These are phyloP conservation scores for Lycocerus yunnanus DNA, from an alignment of 2,888 invertebrate species.

Conservation along the genomic window DNA sequence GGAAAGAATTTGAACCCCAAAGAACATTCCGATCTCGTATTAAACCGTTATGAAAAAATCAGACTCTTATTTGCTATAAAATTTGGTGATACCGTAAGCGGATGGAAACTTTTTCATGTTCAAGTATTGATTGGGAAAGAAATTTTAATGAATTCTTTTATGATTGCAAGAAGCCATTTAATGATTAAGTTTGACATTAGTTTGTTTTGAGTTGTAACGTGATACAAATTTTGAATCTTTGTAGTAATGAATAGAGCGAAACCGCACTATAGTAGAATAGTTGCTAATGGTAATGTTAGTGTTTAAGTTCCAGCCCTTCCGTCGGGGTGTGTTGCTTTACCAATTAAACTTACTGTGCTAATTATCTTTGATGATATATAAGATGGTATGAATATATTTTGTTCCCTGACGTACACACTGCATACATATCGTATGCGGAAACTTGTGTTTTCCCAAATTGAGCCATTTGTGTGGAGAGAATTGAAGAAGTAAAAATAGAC, in stretches of 20 bases:
- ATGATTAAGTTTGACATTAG: not conserved
- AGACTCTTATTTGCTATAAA: slow-evolving; percentile 1
- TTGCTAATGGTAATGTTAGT: slow-evolving; percentile 39
- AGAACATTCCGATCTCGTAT: slow-evolving; percentile 51
- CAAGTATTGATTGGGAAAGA: slow-evolving; percentile 32
- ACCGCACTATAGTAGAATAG: slow-evolving; percentile 30
- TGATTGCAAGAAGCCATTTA: not conserved
- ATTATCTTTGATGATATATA: slow-evolving; percentile 29
- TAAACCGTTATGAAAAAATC: slow-evolving; percentile 31
- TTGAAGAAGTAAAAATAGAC: not conserved
- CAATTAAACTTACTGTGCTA: slow-evolving; percentile 38
- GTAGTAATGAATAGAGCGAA: slow-evolving; percentile 16
- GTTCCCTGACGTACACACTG: not conserved
- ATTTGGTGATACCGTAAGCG: not conserved
- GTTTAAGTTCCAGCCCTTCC: slow-evolving; percentile 38
- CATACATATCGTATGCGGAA: not conserved
- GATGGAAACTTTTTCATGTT: not conserved
- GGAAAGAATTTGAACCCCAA: slow-evolving; percentile 55
- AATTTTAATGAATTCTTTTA: slow-evolving; percentile 45
- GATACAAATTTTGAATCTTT: not conserved
- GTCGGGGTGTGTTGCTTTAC: slow-evolving; percentile 38
- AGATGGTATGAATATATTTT: slow-evolving; percentile 6
- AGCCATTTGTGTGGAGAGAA: not conserved
- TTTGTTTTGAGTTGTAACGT: not conserved
- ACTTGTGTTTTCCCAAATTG: not conserved